Evolutionary conservation across 2,113 vertebrate species (phyloP).

Genomic region (Electrona antarctica): DNA sequence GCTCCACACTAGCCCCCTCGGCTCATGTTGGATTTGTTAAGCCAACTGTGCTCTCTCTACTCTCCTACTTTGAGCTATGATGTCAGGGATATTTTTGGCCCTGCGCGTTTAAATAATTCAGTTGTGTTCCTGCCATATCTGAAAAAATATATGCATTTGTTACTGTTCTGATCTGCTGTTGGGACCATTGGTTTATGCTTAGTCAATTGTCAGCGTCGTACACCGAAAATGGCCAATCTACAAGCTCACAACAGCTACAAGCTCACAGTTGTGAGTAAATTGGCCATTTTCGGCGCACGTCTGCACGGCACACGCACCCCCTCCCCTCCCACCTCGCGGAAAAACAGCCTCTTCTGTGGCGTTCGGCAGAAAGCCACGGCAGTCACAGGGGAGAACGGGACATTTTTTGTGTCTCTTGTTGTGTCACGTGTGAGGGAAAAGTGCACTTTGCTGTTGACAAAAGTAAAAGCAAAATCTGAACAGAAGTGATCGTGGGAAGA

Average conservation of each 20-base stretch:
- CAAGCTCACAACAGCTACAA: too few relatives aligned
- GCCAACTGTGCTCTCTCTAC: too few relatives aligned
- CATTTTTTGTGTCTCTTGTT: slow-evolving; percentile 72
- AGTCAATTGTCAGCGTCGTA: too few relatives aligned
- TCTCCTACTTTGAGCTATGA: too few relatives aligned
- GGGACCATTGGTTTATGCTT: too few relatives aligned
- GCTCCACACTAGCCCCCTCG: too few relatives aligned
- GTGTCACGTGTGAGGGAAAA: slow-evolving; percentile 49
- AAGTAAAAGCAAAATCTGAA: slow-evolving; percentile 63
- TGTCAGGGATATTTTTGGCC: slow-evolving; percentile 52
- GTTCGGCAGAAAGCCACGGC: slow-evolving; percentile 71
- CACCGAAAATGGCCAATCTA: too few relatives aligned
- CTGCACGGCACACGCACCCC: not conserved
- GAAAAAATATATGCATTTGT: slow-evolving; percentile 35
- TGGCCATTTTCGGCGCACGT: too few relatives aligned
- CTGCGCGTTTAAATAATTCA: slow-evolving; percentile 62
- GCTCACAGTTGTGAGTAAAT: too few relatives aligned
- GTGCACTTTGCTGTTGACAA: slow-evolving; percentile 74
- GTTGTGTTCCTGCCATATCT: slow-evolving; percentile 36
- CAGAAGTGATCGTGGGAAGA: slow-evolving; percentile 49
- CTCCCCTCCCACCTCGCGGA: not conserved
- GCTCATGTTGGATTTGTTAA: too few relatives aligned
- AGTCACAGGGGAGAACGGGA: slow-evolving; percentile 53
- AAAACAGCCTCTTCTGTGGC: not conserved
- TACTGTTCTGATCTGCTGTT: slow-evolving; percentile 20